Percentiles rank a stretch among this genome's conserved stretches.
Conservation (phyloP, 1,140 invertebrate species). For the Bombus fervidus region DNA sequence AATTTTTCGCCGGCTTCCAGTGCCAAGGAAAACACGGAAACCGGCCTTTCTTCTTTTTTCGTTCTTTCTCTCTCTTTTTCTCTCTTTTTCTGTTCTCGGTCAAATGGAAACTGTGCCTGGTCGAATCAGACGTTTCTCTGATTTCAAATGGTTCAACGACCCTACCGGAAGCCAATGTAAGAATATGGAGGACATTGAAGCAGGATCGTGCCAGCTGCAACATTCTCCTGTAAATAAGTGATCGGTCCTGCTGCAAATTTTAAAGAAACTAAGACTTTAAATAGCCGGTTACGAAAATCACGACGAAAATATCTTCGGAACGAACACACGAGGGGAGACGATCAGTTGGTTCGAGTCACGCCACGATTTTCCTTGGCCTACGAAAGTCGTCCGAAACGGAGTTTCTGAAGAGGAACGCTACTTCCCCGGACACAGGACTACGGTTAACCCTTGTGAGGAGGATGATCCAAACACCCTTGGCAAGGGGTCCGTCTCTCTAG, state of each 20-base stretch:
- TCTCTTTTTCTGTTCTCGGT: background rate
- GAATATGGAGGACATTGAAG: background rate
- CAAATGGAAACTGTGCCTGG: background rate
- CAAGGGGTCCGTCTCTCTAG: slow-evolving; percentile 76
- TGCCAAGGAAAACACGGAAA: slow-evolving; percentile 48
- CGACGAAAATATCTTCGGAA: slow-evolving; percentile 50
- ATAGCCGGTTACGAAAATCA: slow-evolving; percentile 58
- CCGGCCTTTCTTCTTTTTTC: background rate
- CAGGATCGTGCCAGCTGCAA: slow-evolving; percentile 38
- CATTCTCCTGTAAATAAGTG: slow-evolving; percentile 41
- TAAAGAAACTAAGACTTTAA: slow-evolving; percentile 31
- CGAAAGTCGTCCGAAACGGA: slow-evolving; percentile 2
- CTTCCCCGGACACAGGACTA: slow-evolving; percentile 20
- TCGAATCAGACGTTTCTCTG: slow-evolving; percentile 1
- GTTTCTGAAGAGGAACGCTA: slow-evolving; percentile 33
- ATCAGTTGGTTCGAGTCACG: background rate
- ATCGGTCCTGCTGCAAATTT: slow-evolving; percentile 47
- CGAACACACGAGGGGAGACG: slow-evolving; percentile 24
- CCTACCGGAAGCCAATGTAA: background rate
- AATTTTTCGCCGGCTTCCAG: slow-evolving; percentile 19
- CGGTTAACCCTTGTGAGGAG: slow-evolving; percentile 69
- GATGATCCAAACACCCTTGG: slow-evolving; percentile 79
- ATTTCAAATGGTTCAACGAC: slow-evolving; percentile 46
- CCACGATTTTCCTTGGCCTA: slow-evolving; percentile 50
- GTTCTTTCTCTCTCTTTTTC: too few species aligned